phyloP scores from a whole-genome alignment of 2,113 vertebrate genomes.

The Colius striatus region DNA sequence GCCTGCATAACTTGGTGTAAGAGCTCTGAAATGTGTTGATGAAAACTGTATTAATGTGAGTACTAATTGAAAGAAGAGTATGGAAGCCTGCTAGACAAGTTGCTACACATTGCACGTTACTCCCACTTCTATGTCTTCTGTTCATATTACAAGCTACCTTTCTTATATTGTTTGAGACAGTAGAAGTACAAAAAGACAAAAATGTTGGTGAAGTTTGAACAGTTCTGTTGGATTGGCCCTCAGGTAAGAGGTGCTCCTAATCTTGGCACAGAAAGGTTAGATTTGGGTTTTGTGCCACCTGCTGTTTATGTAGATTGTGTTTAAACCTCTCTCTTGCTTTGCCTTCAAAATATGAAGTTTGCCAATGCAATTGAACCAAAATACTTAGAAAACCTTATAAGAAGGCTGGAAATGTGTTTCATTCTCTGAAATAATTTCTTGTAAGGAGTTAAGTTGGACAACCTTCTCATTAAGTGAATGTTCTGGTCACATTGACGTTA shows the following conservation, averaged over 20 bases:
- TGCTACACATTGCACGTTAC: accelerated
- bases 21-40: not conserved
- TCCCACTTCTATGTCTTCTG: not conserved
- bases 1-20: not conserved
- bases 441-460: not conserved
- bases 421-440: not conserved
- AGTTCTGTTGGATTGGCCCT: not conserved
- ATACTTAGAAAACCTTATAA: not conserved
- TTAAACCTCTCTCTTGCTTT: not conserved
- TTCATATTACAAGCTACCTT: not conserved
- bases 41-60: not conserved
- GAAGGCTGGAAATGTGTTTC: not conserved
- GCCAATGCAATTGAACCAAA: not conserved
- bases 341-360: not conserved
- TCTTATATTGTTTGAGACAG: not conserved
- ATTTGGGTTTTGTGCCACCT: not conserved
- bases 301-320: not conserved
- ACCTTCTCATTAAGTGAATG: not conserved
- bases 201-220: not conserved
- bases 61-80: not conserved
- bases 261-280: not conserved
- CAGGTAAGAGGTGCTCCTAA: not conserved
- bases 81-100: not conserved
- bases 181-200: not conserved
- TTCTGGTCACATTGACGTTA: not conserved